phyloP scores from a whole-genome alignment of 2,797 vertebrate species.

The Chiloscyllium punctatum region DNA sequence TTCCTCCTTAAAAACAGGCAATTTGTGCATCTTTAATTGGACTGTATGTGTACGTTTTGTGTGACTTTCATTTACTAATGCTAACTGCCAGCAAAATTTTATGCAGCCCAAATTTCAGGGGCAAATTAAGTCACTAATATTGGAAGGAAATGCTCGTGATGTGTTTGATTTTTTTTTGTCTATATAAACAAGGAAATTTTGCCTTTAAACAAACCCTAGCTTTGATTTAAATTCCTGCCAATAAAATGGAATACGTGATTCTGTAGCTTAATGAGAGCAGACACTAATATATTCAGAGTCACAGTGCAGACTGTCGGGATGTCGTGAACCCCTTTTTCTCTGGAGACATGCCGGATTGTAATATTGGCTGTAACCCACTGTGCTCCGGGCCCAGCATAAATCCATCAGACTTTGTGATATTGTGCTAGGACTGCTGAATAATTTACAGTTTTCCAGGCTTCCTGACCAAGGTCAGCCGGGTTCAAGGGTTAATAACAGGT shows the following conservation, averaged over 20 bases:
- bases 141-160: neutral
- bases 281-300: slow-evolving; percentile 63
- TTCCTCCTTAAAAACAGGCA: neutral
- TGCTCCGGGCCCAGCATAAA: slow-evolving; percentile 62
- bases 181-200: neutral
- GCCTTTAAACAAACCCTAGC: neutral
- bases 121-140: neutral
- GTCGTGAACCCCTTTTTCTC: slow-evolving; percentile 54
- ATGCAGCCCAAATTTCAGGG: neutral
- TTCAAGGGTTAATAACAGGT: slow-evolving; percentile 98
- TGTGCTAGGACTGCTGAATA: slow-evolving; percentile 82
- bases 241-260: slow-evolving; percentile 29
- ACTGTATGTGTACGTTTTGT: neutral
- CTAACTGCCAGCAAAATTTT: neutral
- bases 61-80: neutral
- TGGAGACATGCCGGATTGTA: slow-evolving; percentile 59
- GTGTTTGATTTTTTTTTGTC: neutral
- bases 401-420: slow-evolving; percentile 68
- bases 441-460: slow-evolving; percentile 72
- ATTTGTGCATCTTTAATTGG: neutral
- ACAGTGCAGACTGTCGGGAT: slow-evolving; percentile 62
- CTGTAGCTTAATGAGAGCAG: slow-evolving; percentile 43
- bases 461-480: slow-evolving; percentile 69
- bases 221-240: slow-evolving; percentile 24
- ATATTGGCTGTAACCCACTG: slow-evolving; percentile 74